These are phyloP conservation scores for Pseudobourletiella spinata DNA, from an alignment of 1,140 invertebrate species.

Conservation along the genomic window DNA sequence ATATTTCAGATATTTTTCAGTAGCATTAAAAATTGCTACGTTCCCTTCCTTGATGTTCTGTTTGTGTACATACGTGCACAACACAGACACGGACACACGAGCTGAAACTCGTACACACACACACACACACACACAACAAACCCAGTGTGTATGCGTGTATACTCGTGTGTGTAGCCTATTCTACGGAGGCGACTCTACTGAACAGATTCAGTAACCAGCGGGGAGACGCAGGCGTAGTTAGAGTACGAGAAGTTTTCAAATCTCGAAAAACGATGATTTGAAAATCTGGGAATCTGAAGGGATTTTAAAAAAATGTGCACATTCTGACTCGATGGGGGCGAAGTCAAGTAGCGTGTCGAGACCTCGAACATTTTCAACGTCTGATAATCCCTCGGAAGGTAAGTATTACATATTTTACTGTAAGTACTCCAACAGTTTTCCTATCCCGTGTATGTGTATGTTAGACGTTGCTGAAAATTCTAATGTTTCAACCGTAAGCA, in stretches of 20 bases:
- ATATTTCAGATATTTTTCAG: not conserved
- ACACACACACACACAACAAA: too few species aligned
- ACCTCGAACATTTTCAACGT: conserved; percentile 9
- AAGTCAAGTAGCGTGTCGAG: not conserved
- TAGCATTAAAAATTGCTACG: not conserved
- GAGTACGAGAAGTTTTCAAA: not conserved
- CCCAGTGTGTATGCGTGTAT: too few species aligned
- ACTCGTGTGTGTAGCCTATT: not conserved
- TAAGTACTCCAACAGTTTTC: too few species aligned
- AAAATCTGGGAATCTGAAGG: not conserved
- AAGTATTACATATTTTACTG: too few species aligned
- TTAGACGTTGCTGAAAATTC: too few species aligned
- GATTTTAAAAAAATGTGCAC: not conserved
- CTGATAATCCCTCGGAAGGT: conserved; percentile 5
- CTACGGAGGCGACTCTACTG: not conserved
- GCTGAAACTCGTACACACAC: too few species aligned
- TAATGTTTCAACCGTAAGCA: too few species aligned
- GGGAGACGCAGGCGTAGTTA: not conserved
- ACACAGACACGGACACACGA: too few species aligned
- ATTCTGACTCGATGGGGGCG: not conserved
- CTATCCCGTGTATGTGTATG: too few species aligned
- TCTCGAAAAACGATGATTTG: not conserved
- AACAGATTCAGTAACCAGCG: not conserved
- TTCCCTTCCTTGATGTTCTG: not conserved
- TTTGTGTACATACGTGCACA: not conserved